Conservation (phyloP, 1,140 invertebrate species). For the Theocolax elegans region DNA sequence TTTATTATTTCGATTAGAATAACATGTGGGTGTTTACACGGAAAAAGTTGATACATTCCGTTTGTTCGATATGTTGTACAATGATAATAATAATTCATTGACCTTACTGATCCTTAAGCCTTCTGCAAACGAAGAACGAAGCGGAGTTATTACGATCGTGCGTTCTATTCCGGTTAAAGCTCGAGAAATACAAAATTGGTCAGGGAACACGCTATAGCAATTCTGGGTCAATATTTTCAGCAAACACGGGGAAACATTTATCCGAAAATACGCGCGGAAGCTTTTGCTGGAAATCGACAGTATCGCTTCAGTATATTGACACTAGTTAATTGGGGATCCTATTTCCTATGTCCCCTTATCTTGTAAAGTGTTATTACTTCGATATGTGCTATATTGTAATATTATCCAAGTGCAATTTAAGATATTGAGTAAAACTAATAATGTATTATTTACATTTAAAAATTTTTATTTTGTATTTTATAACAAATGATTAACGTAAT, state of each 20-base stretch:
- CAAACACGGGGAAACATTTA: slow-evolving; percentile 51
- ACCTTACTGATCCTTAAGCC: background rate
- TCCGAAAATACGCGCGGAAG: slow-evolving; percentile 6
- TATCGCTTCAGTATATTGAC: background rate
- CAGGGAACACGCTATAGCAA: slow-evolving; percentile 43
- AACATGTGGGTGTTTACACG: too few relatives aligned
- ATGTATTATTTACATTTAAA: too few relatives aligned
- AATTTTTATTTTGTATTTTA: too few relatives aligned
- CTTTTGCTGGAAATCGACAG: background rate
- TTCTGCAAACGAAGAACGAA: slow-evolving; percentile 35
- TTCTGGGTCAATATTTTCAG: slow-evolving; percentile 58
- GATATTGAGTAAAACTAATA: too few relatives aligned
- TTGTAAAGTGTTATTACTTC: background rate
- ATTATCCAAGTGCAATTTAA: too few relatives aligned
- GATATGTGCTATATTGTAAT: too few relatives aligned
- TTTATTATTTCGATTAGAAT: too few relatives aligned
- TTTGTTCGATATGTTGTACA: too few relatives aligned
- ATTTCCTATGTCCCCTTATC: background rate
- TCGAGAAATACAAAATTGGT: slow-evolving; percentile 41
- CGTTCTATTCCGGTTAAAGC: slow-evolving; percentile 3
- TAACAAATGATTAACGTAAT: too few relatives aligned
- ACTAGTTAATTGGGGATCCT: slow-evolving; percentile 22
- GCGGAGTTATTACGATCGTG: slow-evolving; percentile 19
- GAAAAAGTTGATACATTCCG: too few relatives aligned
- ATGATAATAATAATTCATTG: slow-evolving; percentile 2